Percentiles rank a stretch among this genome's conserved stretches.
Conservation (phyloP, 2,797 vertebrate species). For the Mus spretus region DNA sequence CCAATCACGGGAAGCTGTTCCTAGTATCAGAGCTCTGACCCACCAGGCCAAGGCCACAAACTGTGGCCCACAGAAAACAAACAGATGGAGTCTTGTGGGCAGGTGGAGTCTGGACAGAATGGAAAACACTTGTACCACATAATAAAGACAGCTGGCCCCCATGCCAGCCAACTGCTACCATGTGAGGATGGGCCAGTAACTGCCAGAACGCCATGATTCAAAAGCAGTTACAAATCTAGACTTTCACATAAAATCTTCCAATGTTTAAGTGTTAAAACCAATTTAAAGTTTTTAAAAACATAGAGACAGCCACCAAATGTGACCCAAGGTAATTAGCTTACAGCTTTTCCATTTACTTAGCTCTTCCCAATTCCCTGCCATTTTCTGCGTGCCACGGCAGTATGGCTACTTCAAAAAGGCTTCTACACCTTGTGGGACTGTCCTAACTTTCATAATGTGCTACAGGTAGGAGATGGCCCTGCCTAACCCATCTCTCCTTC, state of each 20-base stretch:
- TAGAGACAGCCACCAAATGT: conserved; percentile 36
- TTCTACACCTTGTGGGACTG: not conserved
- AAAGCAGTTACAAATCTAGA: conserved; percentile 71
- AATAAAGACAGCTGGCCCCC: conserved; percentile 60
- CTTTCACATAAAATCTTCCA: conserved; percentile 66
- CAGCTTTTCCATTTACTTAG: not conserved
- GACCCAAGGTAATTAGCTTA: conserved; percentile 28
- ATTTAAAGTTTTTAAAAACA: conserved; percentile 67
- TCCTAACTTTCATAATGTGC: not conserved
- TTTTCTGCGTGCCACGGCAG: not conserved
- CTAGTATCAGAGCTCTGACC: not conserved
- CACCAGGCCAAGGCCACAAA: not conserved
- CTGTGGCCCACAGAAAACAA: not conserved
- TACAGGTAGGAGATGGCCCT: not conserved
- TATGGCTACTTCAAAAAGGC: too few species aligned
- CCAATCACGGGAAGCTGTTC: not conserved
- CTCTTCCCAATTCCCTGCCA: not conserved
- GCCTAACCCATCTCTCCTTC: not conserved
- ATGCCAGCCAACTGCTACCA: conserved; percentile 50
- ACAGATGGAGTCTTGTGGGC: conserved; percentile 38
- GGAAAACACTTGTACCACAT: conserved; percentile 5
- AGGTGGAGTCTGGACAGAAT: not conserved
- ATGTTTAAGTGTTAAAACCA: conserved; percentile 74
- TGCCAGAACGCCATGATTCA: conserved; percentile 59
- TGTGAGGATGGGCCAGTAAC: conserved; percentile 18